These are phyloP conservation scores for Rhinoderma darwinii DNA, from an alignment of 2,113 vertebrate species.

Conservation along the genomic window DNA sequence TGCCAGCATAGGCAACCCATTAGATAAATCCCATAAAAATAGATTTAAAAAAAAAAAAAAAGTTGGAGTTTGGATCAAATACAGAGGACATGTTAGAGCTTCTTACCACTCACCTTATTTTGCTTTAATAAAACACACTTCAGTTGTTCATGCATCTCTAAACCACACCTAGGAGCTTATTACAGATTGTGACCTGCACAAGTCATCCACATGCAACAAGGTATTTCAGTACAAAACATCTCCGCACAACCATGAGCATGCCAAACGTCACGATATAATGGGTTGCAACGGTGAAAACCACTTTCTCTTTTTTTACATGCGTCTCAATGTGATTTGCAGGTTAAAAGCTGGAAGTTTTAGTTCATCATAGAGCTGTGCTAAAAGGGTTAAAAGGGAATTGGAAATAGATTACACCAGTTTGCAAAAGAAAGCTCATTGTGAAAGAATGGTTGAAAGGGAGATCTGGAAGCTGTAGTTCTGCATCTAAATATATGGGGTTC, in stretches of 20 bases:
- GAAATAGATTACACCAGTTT: too few species aligned
- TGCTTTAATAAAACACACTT: rapidly evolving
- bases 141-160: neutral
- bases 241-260: neutral
- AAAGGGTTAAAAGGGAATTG: neutral
- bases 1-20: neutral
- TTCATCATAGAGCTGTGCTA: too few species aligned
- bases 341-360: too few species aligned
- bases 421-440: too few species aligned
- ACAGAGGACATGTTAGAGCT: neutral
- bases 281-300: too few species aligned
- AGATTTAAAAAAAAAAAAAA: neutral
- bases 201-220: neutral
- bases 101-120: neutral
- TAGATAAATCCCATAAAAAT: neutral
- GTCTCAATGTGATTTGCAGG: too few species aligned
- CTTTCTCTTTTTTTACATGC: too few species aligned
- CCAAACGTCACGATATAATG: too few species aligned
- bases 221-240: neutral
- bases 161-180: neutral
- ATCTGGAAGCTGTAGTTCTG: neutral
- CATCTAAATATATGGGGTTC: neutral
- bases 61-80: neutral
- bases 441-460: neutral
- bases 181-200: neutral